Percentiles rank a stretch among this genome's conserved stretches.
Evolutionary conservation across 1,140 invertebrate species (phyloP).

Genomic region (Uloborus diversus): DNA sequence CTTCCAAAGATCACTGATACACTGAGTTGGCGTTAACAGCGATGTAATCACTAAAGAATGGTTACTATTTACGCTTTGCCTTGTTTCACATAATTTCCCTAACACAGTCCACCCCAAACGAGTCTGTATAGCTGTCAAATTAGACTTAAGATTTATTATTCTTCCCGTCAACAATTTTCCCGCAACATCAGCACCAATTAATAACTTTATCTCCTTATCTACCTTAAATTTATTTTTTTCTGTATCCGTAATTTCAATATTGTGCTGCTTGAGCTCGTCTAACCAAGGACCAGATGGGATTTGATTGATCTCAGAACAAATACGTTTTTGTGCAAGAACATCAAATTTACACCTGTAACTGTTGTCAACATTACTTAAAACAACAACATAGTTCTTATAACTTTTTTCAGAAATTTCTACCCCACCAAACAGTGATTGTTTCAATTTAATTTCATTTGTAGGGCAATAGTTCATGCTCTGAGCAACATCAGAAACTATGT

Average conservation of each 20-base stretch:
- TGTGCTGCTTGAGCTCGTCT: background rate
- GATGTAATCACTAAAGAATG: background rate
- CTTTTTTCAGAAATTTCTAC: background rate
- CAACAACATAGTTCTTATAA: slow-evolving; percentile 1
- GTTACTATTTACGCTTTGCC: background rate
- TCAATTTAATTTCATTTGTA: too few relatives aligned
- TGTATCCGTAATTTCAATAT: background rate
- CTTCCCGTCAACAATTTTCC: slow-evolving; percentile 17
- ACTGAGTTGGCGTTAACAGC: background rate
- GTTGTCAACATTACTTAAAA: slow-evolving; percentile 5
- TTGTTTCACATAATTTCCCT: slow-evolving; percentile 5
- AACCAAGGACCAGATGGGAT: slow-evolving; percentile 1
- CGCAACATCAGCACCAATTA: slow-evolving; percentile 21
- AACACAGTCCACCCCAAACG: background rate
- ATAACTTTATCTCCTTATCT: slow-evolving; percentile 24
- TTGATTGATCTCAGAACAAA: slow-evolving; percentile 10
- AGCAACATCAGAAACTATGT: background rate
- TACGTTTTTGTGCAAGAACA: slow-evolving; percentile 2
- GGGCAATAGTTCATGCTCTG: slow-evolving; percentile 3
- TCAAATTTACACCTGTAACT: slow-evolving; percentile 14
- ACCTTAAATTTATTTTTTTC: background rate
- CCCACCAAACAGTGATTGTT: slow-evolving; percentile 25
- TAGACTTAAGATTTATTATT: slow-evolving; percentile 9
- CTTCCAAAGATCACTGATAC: background rate
- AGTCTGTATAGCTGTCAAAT: background rate